Evolutionary conservation across 2,797 vertebrate species (phyloP).

Genomic region (Harpagifer antarcticus): DNA sequence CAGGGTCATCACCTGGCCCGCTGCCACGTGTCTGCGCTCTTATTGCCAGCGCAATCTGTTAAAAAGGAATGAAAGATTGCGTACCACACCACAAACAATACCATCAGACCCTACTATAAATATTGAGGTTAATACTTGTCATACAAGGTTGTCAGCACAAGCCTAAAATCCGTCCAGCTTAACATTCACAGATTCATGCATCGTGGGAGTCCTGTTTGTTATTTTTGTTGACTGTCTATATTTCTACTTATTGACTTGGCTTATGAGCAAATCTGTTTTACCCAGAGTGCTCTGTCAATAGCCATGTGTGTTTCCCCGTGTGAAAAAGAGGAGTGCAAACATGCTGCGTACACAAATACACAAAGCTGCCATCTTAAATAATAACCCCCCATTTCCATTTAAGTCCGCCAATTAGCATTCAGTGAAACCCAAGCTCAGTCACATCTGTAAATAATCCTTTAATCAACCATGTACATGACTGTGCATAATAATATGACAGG

Average conservation of each 20-base stretch:
- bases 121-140: conserved; percentile 54
- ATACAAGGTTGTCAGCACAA: conserved; percentile 22
- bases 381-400: conserved; percentile 42
- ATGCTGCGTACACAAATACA: conserved; percentile 46
- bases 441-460: conserved; percentile 62
- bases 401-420: conserved; percentile 58
- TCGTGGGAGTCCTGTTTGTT: conserved; percentile 21
- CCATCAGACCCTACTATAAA: conserved; percentile 53
- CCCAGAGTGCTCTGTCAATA: conserved; percentile 50
- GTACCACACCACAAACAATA: conserved; percentile 65
- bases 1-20: conserved; percentile 75
- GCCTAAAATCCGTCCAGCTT: conserved; percentile 37
- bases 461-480: conserved; percentile 56
- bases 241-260: conserved; percentile 58
- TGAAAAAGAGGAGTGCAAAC: conserved; percentile 44
- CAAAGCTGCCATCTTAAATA: conserved; percentile 49
- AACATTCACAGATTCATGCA: conserved; percentile 13
- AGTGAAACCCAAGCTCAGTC: conserved; percentile 35
- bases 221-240: conserved; percentile 56
- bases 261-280: conserved; percentile 37
- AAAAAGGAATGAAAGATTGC: conserved; percentile 66
- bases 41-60: conserved; percentile 71
- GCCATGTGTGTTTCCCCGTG: conserved; percentile 9
- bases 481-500: conserved; percentile 46
- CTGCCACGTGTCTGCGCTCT: conserved; percentile 72